Base-by-base conservation (phyloP, 2,888 invertebrate genomes). In the Priocnemis perturbator region DNA sequence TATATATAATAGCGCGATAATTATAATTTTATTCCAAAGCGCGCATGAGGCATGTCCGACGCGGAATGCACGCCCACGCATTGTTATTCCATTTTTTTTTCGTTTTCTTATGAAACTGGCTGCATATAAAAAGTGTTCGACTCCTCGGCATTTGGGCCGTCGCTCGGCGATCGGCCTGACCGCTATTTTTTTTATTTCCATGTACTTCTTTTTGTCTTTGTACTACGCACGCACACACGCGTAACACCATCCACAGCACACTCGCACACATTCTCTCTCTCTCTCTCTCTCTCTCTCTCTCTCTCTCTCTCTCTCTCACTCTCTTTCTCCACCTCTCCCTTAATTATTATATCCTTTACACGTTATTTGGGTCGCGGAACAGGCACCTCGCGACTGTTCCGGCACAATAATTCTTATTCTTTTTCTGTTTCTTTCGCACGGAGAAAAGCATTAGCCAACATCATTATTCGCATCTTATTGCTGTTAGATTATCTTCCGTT, bases 61-160 rank as follows among this genome's bases (percentile, higher is more conserved):
- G 37, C 37, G 37, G 37, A 37, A 37, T 37, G 7, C 37, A 37
- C 37, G 11, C 37, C 37, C 37, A 37, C 37, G 37, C 37, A 9
- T 11, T 37, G 37, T 37, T 37, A 37, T 37, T 37, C 11, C 37
- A 11, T 57, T 59, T 67, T 64, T 58, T 57, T 55, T 64, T 56
- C 7, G 3, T 62, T 74, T 67, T 71, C 69, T 76, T 75, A 77
- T 73, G 71, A 81, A 83, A 81, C 70, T 77, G 77, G 61, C 78
- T 83, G 74, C 71, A 79, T 81, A 81, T 81, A 83, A 84, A 82
- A 81, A 81, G 68, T 77, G 37, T 11, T 37, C 37, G 14, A 37
- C 37, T 37, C 37, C 69, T 63, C 72, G 60, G 67, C 73, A 62
- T 66, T 71, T 60, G 69, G 61, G 65, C 74, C 74, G 74, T 77